Base-by-base conservation (phyloP, 1,140 invertebrate genomes). In the Scaptomyza graminum region DNA sequence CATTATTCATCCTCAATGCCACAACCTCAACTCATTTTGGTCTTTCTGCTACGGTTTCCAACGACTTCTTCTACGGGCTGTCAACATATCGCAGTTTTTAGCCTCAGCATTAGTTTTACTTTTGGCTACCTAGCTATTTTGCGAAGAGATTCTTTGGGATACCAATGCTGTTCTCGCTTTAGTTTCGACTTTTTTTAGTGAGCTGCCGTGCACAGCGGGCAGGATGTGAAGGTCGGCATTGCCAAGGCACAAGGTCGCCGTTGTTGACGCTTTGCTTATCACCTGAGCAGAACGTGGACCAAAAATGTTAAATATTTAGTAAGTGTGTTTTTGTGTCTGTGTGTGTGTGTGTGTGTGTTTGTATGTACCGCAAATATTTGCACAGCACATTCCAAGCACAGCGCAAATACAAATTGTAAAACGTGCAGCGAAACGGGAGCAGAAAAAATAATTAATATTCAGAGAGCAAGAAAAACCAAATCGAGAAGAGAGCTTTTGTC, bases 321-420 rank as follows among this genome's bases (percentile, higher is more conserved):
- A 49, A 18, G 18, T 22, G 18, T 22, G 18, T 22, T 22, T 22
- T 22, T 22, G 6, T 5, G 28, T 28, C 5, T 34, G 31, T 34
- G 31, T 34, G 28, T 31, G 28, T 25, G 2, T 31, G 28, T 31
- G n/a, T 28, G 46, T 61, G 44, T 46, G 61, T 79, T 15, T 44
- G 74, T 63, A 60, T 72, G 74, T 84, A 60, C 51, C 63, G 76
- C 79, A 88, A 87, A 87, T 88, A 88, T 87, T 87, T 87, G 66
- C 76, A 62, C 50, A 70, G 82, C 83, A 77, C 76, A 87, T 87
- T 88, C 82, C 83, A 70, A 75, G 67, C 75, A 34, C 31, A 68
- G 63, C 34, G 63, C 61, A 74, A 74, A 69, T 75, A 68, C 51
- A 63, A 75, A 66, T 57, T 71, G 62, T 71, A 71, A 72, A 67